Conservation (phyloP, 2,797 vertebrate species). For the Hirundo rustica region DNA sequence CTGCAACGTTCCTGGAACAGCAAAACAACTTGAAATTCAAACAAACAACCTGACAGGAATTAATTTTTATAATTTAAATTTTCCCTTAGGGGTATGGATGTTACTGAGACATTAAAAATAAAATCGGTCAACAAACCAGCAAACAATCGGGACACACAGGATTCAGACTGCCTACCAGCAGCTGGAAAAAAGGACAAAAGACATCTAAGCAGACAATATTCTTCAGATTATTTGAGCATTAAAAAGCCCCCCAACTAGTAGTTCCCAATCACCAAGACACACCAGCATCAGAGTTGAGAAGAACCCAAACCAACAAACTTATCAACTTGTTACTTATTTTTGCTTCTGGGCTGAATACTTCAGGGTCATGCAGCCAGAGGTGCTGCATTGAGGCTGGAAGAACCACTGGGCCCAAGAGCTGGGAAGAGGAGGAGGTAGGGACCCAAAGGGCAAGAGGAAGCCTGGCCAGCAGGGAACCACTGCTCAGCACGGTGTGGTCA, state of each 20-base stretch:
- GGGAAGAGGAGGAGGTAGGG: background rate
- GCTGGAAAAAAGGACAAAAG: background rate
- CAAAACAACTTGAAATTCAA: slow-evolving; percentile 23
- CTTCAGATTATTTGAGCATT: background rate
- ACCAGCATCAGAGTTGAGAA: background rate
- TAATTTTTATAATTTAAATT: slow-evolving; percentile 24
- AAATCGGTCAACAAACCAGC: background rate
- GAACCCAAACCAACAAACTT: background rate
- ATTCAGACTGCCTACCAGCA: background rate
- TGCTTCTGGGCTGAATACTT: background rate
- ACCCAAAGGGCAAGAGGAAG: background rate
- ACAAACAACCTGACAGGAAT: slow-evolving; percentile 7
- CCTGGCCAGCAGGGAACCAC: background rate
- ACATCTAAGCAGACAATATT: background rate
- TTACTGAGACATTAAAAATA: background rate
- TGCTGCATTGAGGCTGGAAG: background rate
- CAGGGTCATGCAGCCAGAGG: background rate
- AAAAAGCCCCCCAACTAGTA: background rate
- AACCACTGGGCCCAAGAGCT: background rate
- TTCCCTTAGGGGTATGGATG: background rate
- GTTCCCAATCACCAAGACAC: background rate
- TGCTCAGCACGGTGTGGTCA: background rate
- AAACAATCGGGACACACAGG: background rate
- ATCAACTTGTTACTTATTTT: background rate
- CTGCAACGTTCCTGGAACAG: background rate